Conservation (phyloP, 2,797 vertebrate genomes). For the Micropoecilia bifurca region DNA sequence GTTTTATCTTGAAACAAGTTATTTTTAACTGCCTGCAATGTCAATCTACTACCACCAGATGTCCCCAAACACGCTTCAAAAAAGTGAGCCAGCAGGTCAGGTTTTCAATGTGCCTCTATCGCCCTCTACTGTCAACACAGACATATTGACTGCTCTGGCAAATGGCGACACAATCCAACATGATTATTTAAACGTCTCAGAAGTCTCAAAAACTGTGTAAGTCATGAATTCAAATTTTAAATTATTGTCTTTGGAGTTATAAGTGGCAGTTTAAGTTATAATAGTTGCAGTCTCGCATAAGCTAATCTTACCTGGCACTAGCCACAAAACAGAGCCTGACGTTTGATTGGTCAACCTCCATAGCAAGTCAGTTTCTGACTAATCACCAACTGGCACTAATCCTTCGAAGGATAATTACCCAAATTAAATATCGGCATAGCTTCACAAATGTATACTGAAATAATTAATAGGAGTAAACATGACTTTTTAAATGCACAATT, state of each 20-base stretch:
- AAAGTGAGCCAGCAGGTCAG: neutral
- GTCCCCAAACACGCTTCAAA: conserved; percentile 20
- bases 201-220: neutral
- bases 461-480: neutral
- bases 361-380: neutral
- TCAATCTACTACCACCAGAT: conserved; percentile 34
- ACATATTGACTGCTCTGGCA: neutral
- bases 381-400: neutral
- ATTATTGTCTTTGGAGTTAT: neutral
- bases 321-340: neutral
- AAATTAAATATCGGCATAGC: neutral
- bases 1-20: neutral
- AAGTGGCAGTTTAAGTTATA: neutral
- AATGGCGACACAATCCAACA: neutral
- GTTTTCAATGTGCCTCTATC: neutral
- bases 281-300: neutral
- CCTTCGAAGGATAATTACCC: neutral
- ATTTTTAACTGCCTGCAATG: conserved; percentile 25
- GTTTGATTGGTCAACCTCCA: neutral
- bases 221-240: neutral
- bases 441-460: neutral
- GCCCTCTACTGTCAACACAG: conserved; percentile 38
- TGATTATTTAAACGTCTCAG: neutral
- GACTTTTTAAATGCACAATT: neutral
- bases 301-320: neutral